phyloP scores from a whole-genome alignment of 2,888 invertebrate genomes.

The Hermaeophaga mercurialis region DNA sequence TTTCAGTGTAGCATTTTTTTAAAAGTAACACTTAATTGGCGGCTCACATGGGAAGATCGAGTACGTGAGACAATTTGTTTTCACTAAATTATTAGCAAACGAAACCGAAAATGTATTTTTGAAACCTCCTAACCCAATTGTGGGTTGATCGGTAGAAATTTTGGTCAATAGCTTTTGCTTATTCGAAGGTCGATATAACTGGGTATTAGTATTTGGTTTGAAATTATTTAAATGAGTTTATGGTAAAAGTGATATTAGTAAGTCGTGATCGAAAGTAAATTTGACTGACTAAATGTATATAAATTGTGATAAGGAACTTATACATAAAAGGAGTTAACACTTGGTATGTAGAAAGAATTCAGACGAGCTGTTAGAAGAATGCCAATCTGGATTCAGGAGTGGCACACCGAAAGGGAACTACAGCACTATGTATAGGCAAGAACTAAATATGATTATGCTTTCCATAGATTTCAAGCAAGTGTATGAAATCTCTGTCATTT shows the following conservation, averaged over 20 bases:
- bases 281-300: neutral
- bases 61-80: neutral
- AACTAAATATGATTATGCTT: too few species aligned
- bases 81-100: conserved; percentile 6
- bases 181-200: neutral
- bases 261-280: neutral
- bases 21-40: too few species aligned
- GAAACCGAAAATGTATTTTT: conserved; percentile 7
- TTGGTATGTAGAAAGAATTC: too few species aligned
- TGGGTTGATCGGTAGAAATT: conserved; percentile 2
- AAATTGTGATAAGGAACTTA: too few species aligned
- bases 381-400: too few species aligned
- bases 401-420: too few species aligned
- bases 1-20: too few species aligned
- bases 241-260: conserved; percentile 1
- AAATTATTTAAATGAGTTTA: neutral
- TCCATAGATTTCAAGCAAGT: too few species aligned
- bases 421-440: too few species aligned
- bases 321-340: too few species aligned
- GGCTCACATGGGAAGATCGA: conserved; percentile 2
- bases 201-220: neutral
- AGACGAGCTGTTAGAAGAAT: too few species aligned
- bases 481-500: too few species aligned
- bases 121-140: conserved; percentile 14
- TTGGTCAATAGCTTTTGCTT: neutral